A percentile compares a stretch with the other conserved stretches of the same genome.
Evolutionary conservation across 2,888 invertebrate genomes (phyloP).

Genomic region (Opisthograptis luteolata): DNA sequence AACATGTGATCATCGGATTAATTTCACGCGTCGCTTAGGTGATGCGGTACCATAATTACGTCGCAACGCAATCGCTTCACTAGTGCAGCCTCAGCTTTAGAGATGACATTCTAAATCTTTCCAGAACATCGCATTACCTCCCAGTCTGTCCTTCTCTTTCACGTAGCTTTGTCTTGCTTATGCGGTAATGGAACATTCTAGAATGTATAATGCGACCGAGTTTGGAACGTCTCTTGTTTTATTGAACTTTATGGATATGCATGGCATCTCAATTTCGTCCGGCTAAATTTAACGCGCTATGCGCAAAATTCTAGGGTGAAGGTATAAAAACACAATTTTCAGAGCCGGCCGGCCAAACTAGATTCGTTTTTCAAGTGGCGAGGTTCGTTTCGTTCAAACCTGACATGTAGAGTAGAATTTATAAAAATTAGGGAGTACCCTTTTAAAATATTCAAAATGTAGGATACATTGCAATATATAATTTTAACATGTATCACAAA

Average conservation of each 20-base stretch:
- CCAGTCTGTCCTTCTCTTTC: conserved; percentile 24
- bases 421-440: conserved; percentile 18
- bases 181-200: conserved; percentile 45
- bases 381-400: conserved; percentile 47
- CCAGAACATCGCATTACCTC: conserved; percentile 15
- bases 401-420: conserved; percentile 25
- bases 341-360: conserved; percentile 34
- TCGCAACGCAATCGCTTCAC: too few relatives aligned
- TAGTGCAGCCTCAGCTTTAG: too few relatives aligned
- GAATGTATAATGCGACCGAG: conserved; percentile 35
- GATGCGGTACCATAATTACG: too few relatives aligned
- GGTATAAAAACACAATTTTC: conserved; percentile 52
- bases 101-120: conserved; percentile 16
- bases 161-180: conserved; percentile 32
- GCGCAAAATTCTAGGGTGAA: conserved; percentile 31
- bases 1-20: too few relatives aligned
- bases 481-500: conserved; percentile 48
- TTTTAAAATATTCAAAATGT: conserved; percentile 50
- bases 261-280: conserved; percentile 17
- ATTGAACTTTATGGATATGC: neutral
- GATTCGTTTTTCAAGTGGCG: conserved; percentile 59
- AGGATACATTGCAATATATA: conserved; percentile 44
- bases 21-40: too few relatives aligned
- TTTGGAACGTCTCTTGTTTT: neutral
- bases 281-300: conserved; percentile 26